Evolutionary conservation across 1,140 invertebrate species (phyloP).

Genomic region (Solen grandis): DNA sequence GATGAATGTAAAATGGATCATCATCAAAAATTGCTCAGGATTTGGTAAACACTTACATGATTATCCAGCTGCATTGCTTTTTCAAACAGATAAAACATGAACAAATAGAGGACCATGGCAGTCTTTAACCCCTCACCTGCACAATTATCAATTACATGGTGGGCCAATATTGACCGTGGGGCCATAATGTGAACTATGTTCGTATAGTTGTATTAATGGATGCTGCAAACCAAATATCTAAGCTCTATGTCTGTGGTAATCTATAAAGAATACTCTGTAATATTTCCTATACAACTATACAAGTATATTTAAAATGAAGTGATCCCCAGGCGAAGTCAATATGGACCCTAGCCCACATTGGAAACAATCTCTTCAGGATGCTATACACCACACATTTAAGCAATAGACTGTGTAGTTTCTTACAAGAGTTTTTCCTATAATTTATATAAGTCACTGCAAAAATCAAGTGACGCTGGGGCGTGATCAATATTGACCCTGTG

Average conservation of each 20-base stretch:
- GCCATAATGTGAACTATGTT: slow-evolving; percentile 24
- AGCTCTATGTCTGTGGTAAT: slow-evolving; percentile 9
- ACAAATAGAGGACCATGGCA: slow-evolving; percentile 23
- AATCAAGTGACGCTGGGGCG: slow-evolving; percentile 24
- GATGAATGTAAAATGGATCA: slow-evolving; percentile 30
- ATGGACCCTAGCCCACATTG: slow-evolving; percentile 24
- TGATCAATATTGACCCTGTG: slow-evolving; percentile 24
- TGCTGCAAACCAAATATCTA: slow-evolving; percentile 26
- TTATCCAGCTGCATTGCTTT: slow-evolving; percentile 29
- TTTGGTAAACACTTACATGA: slow-evolving; percentile 27
- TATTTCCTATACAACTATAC: slow-evolving; percentile 18
- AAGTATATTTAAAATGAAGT: slow-evolving; percentile 27
- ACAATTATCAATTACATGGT: slow-evolving; percentile 4
- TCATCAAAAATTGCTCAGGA: slow-evolving; percentile 29
- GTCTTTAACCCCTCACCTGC: slow-evolving; percentile 4
- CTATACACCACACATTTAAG: slow-evolving; percentile 17
- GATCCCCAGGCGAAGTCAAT: slow-evolving; percentile 15
- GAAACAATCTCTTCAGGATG: slow-evolving; percentile 23
- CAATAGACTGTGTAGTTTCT: slow-evolving; percentile 12
- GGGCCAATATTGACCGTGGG: slow-evolving; percentile 24
- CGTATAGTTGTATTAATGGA: slow-evolving; percentile 12
- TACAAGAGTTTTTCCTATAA: slow-evolving; percentile 25
- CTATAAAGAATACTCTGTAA: slow-evolving; percentile 11
- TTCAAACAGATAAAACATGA: slow-evolving; percentile 28
- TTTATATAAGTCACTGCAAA: slow-evolving; percentile 22